These are phyloP conservation scores for Pterostichus niger DNA, from an alignment of 2,888 invertebrate species.

Conservation along the genomic window DNA sequence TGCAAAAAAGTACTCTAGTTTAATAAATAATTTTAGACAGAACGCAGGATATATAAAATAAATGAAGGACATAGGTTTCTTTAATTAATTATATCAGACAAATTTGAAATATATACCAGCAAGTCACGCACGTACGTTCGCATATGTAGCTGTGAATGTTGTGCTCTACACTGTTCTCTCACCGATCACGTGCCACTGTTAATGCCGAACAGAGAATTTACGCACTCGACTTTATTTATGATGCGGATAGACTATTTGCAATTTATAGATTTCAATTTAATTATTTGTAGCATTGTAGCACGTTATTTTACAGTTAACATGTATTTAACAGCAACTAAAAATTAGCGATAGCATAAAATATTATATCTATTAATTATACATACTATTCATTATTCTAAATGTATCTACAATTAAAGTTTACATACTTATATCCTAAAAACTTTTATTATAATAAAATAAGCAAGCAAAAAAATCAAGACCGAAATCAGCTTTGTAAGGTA, in stretches of 20 bases:
- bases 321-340: background rate
- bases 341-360: background rate
- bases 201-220: slow-evolving; percentile 29
- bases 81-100: slow-evolving; percentile 59
- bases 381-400: too few relatives aligned
- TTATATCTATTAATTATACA: too few relatives aligned
- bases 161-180: background rate
- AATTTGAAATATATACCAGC: slow-evolving; percentile 54
- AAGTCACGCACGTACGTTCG: slow-evolving; percentile 48
- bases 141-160: slow-evolving; percentile 3
- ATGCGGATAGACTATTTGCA: slow-evolving; percentile 40
- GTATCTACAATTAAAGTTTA: too few relatives aligned
- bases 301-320: slow-evolving; percentile 22
- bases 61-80: slow-evolving; percentile 54
- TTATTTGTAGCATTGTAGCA: slow-evolving; percentile 48
- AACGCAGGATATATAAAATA: slow-evolving; percentile 52
- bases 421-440: too few relatives aligned
- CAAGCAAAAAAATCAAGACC: too few relatives aligned
- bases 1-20: slow-evolving; percentile 18
- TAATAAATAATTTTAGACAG: slow-evolving; percentile 40
- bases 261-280: slow-evolving; percentile 35
- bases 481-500: too few relatives aligned
- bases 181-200: background rate
- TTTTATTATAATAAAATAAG: too few relatives aligned
- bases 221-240: slow-evolving; percentile 6